These are phyloP conservation scores for Atopsyche davidsoni DNA, from an alignment of 1,140 invertebrate genomes.

Conservation along the genomic window DNA sequence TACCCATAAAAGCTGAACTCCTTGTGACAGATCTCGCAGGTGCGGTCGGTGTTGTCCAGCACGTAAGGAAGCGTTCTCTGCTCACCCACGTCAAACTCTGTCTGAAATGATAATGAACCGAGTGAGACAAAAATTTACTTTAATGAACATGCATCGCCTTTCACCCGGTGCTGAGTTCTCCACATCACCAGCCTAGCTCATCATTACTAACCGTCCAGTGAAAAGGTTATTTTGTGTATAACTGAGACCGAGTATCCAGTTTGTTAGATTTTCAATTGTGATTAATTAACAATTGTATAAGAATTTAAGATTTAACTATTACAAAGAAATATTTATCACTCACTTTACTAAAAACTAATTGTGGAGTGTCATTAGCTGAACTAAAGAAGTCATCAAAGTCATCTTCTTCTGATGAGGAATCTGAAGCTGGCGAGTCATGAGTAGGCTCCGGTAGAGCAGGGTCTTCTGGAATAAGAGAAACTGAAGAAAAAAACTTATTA, in stretches of 20 bases:
- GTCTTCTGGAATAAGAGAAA: neutral
- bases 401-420: conserved; percentile 14
- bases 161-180: too few species aligned
- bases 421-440: neutral
- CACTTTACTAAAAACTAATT: conserved; percentile 19
- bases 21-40: conserved; percentile 27
- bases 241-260: too few species aligned
- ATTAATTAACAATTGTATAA: too few species aligned
- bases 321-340: too few species aligned
- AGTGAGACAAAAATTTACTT: neutral
- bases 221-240: too few species aligned
- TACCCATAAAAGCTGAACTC: conserved; percentile 29
- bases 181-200: too few species aligned
- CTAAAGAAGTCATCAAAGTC: conserved; percentile 18
- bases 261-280: too few species aligned
- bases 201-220: too few species aligned
- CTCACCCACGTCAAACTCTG: conserved; percentile 25
- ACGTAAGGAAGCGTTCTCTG: conserved; percentile 22
- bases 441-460: neutral
- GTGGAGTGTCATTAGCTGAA: conserved; percentile 2
- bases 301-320: too few species aligned
- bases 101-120: conserved; percentile 13
- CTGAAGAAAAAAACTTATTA: too few species aligned
- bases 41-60: conserved; percentile 24
- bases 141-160: neutral